Evolutionary conservation across 2,888 invertebrate genomes (phyloP).

Genomic region (Zeuzera pyrina): DNA sequence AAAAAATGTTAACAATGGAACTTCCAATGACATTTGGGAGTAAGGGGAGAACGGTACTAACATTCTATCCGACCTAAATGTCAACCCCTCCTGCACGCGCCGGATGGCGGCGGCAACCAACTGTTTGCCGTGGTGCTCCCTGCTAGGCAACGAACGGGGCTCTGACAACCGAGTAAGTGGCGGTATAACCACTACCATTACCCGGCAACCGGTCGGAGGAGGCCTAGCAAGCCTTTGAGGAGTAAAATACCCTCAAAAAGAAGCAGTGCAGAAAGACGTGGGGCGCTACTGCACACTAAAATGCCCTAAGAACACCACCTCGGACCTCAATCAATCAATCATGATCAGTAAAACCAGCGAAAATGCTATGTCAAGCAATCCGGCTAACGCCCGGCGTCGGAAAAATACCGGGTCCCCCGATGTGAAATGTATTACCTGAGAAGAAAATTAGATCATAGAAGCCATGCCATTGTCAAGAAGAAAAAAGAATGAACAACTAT

Average conservation of each 20-base stretch:
- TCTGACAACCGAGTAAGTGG: slow-evolving; percentile 12
- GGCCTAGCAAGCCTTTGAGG: too few species aligned
- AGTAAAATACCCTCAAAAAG: too few species aligned
- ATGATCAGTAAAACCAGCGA: neutral
- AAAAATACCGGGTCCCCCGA: too few species aligned
- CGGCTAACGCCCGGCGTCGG: neutral
- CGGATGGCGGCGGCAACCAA: slow-evolving; percentile 2
- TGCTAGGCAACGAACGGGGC: slow-evolving; percentile 15
- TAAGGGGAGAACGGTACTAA: slow-evolving; percentile 3
- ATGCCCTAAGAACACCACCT: neutral
- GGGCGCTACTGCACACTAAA: neutral
- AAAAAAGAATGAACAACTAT: too few species aligned
- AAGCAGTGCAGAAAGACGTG: neutral
- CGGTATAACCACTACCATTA: neutral
- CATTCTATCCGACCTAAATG: slow-evolving; percentile 6
- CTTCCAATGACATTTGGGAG: too few species aligned
- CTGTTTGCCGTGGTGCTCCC: slow-evolving; percentile 11
- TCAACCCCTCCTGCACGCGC: slow-evolving; percentile 13
- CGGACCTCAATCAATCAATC: too few species aligned
- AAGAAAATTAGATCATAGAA: too few species aligned
- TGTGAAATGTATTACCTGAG: too few species aligned
- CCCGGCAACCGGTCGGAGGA: too few species aligned
- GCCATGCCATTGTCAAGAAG: too few species aligned
- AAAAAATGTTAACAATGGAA: too few species aligned
- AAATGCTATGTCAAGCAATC: neutral